phyloP scores from a whole-genome alignment of 2,888 invertebrate species.

The Cryptops parisi region DNA sequence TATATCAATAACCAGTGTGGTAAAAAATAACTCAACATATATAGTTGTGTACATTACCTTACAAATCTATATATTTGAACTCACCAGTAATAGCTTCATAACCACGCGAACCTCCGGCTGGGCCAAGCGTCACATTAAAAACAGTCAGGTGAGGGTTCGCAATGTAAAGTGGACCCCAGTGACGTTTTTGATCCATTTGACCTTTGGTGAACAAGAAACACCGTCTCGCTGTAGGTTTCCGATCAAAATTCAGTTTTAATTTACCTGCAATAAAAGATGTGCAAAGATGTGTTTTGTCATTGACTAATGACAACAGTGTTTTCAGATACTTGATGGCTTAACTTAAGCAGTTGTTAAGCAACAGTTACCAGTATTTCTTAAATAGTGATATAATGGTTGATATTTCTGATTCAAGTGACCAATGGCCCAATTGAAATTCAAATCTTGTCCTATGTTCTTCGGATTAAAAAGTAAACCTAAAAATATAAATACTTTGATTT shows the following conservation, averaged over 20 bases:
- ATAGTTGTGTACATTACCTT: no score
- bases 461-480: constrained; percentile 5
- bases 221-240: constrained; percentile 47
- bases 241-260: constrained; percentile 46
- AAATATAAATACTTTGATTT: background rate
- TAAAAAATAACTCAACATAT: background rate
- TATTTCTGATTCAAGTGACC: constrained; percentile 58
- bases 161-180: constrained; percentile 39
- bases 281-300: no score
- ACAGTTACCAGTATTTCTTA: constrained; percentile 8
- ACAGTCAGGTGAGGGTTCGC: constrained; percentile 51
- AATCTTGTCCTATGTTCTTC: background rate
- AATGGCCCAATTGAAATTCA: constrained; percentile 57
- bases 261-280: constrained; percentile 3
- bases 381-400: constrained; percentile 63
- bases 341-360: background rate
- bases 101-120: constrained; percentile 73
- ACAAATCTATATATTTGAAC: no score
- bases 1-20: background rate
- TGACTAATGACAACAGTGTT: no score
- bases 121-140: constrained; percentile 79
- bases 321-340: no score
- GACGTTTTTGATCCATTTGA: constrained; percentile 18
- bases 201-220: constrained; percentile 54
- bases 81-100: constrained; percentile 54